Conservation (phyloP, 1,140 invertebrate species). For the Nomia melanderi region DNA sequence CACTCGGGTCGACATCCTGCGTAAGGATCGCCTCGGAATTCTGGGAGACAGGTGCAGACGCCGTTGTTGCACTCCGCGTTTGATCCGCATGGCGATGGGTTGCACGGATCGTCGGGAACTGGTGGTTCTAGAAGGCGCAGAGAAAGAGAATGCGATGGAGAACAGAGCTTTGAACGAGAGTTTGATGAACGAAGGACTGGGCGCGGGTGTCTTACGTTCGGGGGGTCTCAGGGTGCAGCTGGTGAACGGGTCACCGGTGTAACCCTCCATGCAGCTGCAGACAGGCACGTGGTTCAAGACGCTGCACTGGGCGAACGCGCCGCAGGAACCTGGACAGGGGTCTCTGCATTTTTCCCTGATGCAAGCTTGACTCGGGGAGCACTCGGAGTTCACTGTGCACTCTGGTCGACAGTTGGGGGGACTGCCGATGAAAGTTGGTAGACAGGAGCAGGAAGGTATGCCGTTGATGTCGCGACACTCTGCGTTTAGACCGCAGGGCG, state of each 20-base stretch:
- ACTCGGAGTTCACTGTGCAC: constrained; percentile 83
- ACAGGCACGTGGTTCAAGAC: constrained; percentile 89
- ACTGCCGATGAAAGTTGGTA: constrained; percentile 84
- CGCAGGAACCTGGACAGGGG: constrained; percentile 91
- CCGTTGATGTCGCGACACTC: constrained; percentile 83
- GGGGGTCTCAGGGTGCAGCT: constrained; percentile 74
- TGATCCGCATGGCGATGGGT: constrained; percentile 87
- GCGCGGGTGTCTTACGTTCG: constrained; percentile 9
- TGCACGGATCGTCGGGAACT: constrained; percentile 82
- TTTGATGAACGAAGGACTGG: too few species aligned
- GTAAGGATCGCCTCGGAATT: constrained; percentile 82
- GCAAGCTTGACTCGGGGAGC: constrained; percentile 78
- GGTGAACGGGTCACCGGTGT: constrained; percentile 83
- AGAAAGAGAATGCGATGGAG: neutral
- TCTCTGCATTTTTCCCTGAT: constrained; percentile 81
- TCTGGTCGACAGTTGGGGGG: constrained; percentile 86
- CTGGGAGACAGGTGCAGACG: constrained; percentile 87
- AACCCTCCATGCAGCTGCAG: constrained; percentile 86
- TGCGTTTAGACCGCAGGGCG: constrained; percentile 88
- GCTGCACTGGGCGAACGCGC: constrained; percentile 86
- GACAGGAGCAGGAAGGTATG: constrained; percentile 84
- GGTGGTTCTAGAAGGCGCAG: constrained; percentile 65
- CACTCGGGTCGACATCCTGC: constrained; percentile 88
- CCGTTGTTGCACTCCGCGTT: constrained; percentile 87
- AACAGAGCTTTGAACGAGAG: too few species aligned